Evolutionary conservation across 2,888 invertebrate genomes (phyloP).

Genomic region (Drosophila fungiperda): DNA sequence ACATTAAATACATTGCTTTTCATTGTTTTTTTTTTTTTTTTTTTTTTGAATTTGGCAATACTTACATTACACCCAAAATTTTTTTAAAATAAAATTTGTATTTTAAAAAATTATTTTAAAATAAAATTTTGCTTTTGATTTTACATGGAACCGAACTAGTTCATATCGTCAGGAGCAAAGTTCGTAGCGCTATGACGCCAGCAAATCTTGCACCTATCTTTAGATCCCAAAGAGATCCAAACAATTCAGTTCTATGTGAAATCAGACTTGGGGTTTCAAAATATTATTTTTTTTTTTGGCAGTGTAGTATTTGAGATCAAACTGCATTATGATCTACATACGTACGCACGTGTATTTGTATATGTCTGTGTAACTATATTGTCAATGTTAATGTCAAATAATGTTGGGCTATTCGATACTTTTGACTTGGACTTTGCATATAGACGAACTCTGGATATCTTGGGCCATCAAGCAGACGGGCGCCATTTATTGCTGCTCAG

Average conservation of each 20-base stretch:
- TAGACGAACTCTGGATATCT: conserved; percentile 45
- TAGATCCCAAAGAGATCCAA: conserved; percentile 23
- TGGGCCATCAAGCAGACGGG: conserved; percentile 9
- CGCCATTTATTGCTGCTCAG: conserved; percentile 42
- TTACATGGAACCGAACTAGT: conserved; percentile 76
- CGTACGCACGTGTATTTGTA: conserved; percentile 11
- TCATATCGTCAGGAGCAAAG: conserved; percentile 21
- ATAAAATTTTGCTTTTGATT: conserved; percentile 84
- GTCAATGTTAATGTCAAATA: conserved; percentile 31
- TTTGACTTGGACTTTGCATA: conserved; percentile 67
- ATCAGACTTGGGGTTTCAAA: conserved; percentile 79
- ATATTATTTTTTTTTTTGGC: conserved; percentile 14
- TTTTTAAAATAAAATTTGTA: conserved; percentile 85
- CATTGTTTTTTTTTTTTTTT: conserved; percentile 45
- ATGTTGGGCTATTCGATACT: conserved; percentile 38
- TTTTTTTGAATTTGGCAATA: conserved; percentile 70
- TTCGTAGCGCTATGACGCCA: not conserved
- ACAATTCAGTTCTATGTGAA: conserved; percentile 77
- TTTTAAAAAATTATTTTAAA: conserved; percentile 84
- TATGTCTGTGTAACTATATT: conserved; percentile 25
- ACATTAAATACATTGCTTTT: conserved; percentile 71
- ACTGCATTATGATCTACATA: conserved; percentile 49
- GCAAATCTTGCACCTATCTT: conserved; percentile 44
- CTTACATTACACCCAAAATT: conserved; percentile 85
- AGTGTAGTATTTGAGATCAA: conserved; percentile 46